Evolutionary conservation across 1,140 invertebrate genomes (phyloP).

Genomic region (Drosophila baimaii): DNA sequence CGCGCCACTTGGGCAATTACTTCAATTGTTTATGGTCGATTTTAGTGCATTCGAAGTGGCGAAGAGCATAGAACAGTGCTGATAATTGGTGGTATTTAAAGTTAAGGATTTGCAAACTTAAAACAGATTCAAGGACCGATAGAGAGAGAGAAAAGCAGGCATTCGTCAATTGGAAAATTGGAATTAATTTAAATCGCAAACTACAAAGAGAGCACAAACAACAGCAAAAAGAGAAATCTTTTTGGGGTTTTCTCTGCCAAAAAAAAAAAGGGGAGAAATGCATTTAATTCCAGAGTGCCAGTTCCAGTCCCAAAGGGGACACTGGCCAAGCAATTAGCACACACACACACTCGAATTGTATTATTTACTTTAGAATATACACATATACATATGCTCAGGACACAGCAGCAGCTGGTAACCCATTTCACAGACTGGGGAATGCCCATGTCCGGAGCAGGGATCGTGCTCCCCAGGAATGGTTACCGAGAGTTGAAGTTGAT

Average conservation of each 20-base stretch:
- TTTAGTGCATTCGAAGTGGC: slow-evolving; percentile 39
- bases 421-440: neutral
- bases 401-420: slow-evolving; percentile 3
- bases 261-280: neutral
- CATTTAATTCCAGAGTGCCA: neutral
- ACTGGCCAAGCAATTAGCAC: slow-evolving; percentile 21
- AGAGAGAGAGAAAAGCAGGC: too few relatives aligned
- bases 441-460: slow-evolving; percentile 19
- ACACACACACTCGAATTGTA: neutral
- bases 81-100: neutral
- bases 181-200: slow-evolving; percentile 22
- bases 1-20: slow-evolving; percentile 20
- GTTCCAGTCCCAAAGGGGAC: neutral
- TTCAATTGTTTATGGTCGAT: slow-evolving; percentile 22
- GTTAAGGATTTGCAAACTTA: slow-evolving; percentile 8
- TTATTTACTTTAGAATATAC: slow-evolving; percentile 15
- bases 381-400: neutral
- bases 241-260: neutral
- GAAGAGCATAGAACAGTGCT: slow-evolving; percentile 7
- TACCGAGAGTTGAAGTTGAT: slow-evolving; percentile 69
- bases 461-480: slow-evolving; percentile 48
- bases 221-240: neutral
- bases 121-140: too few relatives aligned
- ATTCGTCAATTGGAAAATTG: neutral
- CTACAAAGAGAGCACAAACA: neutral